A percentile compares a stretch with the other conserved stretches of the same genome.
phyloP scores from a whole-genome alignment of 2,888 invertebrate species.

The Argyresthia goedartella region DNA sequence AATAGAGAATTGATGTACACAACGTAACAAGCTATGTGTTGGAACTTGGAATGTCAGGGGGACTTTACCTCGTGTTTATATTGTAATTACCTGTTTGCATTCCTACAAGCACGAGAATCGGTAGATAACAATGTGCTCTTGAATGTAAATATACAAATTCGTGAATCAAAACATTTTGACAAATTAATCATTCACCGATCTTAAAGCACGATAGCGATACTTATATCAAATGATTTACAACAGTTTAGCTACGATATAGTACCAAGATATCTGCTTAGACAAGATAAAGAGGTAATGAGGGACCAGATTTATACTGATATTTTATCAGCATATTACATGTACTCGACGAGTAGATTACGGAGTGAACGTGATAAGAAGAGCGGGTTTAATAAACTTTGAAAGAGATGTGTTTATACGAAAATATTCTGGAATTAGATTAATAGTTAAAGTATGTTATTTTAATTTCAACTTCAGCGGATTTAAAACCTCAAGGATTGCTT shows the following conservation, averaged over 20 bases:
- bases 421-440: too few species aligned
- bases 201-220: slow-evolving; percentile 27
- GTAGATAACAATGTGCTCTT: slow-evolving; percentile 40
- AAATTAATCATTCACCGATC: slow-evolving; percentile 23
- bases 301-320: slow-evolving; percentile 51
- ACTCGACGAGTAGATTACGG: slow-evolving; percentile 41
- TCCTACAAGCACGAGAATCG: slow-evolving; percentile 31
- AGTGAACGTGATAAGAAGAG: slow-evolving; percentile 43
- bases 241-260: slow-evolving; percentile 18
- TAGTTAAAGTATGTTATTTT: too few species aligned
- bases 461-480: too few species aligned
- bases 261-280: slow-evolving; percentile 20
- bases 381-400: slow-evolving; percentile 49
- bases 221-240: slow-evolving; percentile 31
- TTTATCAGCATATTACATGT: slow-evolving; percentile 43
- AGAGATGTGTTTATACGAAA: slow-evolving; percentile 14
- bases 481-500: too few species aligned
- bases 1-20: not conserved
- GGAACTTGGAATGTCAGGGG: not conserved
- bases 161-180: slow-evolving; percentile 37
- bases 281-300: slow-evolving; percentile 30
- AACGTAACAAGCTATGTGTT: not conserved
- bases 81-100: slow-evolving; percentile 35
- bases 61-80: slow-evolving; percentile 28
- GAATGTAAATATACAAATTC: slow-evolving; percentile 42